phyloP scores from a whole-genome alignment of 2,888 invertebrate genomes.

The Asteroscopus sphinx region DNA sequence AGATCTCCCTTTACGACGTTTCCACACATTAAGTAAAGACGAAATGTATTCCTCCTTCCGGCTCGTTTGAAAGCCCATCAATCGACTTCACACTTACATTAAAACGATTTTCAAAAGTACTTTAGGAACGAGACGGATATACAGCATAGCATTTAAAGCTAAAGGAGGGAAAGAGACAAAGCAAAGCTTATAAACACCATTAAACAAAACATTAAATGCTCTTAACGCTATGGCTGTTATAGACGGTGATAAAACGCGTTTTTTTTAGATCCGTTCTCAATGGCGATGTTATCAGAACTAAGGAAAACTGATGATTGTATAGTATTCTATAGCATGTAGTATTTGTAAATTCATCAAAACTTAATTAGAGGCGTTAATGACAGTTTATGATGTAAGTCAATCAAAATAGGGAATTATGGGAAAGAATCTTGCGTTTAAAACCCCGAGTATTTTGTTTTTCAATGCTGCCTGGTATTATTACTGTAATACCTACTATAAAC shows the following conservation, averaged over 20 bases:
- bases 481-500: too few species aligned
- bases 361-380: conserved; percentile 14
- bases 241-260: conserved; percentile 41
- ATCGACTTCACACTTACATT: conserved; percentile 53
- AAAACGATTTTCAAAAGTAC: conserved; percentile 46
- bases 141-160: conserved; percentile 7
- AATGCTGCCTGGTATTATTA: too few species aligned
- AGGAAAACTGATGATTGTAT: conserved; percentile 7
- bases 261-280: conserved; percentile 21
- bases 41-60: conserved; percentile 35
- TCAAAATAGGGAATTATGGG: too few species aligned
- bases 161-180: conserved; percentile 40
- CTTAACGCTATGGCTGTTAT: conserved; percentile 55
- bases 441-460: too few species aligned
- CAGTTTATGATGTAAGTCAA: not conserved
- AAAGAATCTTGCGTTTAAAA: too few species aligned
- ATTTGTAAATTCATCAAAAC: not conserved
- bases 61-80: conserved; percentile 40
- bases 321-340: not conserved
- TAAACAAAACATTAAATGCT: conserved; percentile 56
- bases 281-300: conserved; percentile 12
- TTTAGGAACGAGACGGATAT: conserved; percentile 22
- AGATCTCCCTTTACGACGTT: conserved; percentile 27
- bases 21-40: conserved; percentile 28
- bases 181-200: conserved; percentile 54